Base-by-base conservation (phyloP, 2,797 vertebrate species). In the Notolabrus celidotus region DNA sequence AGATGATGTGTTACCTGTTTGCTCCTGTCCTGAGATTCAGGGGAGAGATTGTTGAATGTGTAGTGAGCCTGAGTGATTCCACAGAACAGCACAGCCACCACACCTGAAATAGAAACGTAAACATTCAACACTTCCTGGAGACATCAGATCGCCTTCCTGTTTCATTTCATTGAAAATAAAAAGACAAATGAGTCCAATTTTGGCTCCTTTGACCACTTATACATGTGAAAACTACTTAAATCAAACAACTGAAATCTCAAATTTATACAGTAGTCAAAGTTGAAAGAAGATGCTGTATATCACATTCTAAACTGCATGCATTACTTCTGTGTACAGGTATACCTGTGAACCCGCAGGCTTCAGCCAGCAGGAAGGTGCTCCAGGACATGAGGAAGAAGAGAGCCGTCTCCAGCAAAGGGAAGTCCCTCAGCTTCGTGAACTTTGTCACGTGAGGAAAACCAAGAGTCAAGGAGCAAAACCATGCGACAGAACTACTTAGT, bases 351-450 rank as follows among this genome's bases (percentile, higher is more conserved):
- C 97, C 96, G 50, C 97, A 99, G 0, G 97, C 97, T 88, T 99
- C 97, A 0, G 98, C 98, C 89, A 99, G 84, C 43, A 99, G 94
- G 79, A 99, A 99, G 0, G 97, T 99, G 89, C 98, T 99, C 98
- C 98, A 99, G 52, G 98, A 99, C 97, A 99, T 98, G 72, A 99
- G 83, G 93, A 99, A 99, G 84, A 99, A 99, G 49, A 99, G 90
- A 9, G 96, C 97, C 0, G 97, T 99, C 92, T 99, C 98, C 88
- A 99, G 86, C 80, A 99, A 79, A 0, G 95, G 96, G 85, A 99
- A 99, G 80, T 99, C 97, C 15, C 97, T 93, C 72, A 99, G 89
- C 71, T 98, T 98, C 17, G 97, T 99, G 83, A 99, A 99, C 80
- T 99, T 99, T 80, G 98, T 99, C 81, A 99, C 96, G 96, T 99